Conservation (phyloP, 2,797 vertebrate species). For the Echiichthys vipera region DNA sequence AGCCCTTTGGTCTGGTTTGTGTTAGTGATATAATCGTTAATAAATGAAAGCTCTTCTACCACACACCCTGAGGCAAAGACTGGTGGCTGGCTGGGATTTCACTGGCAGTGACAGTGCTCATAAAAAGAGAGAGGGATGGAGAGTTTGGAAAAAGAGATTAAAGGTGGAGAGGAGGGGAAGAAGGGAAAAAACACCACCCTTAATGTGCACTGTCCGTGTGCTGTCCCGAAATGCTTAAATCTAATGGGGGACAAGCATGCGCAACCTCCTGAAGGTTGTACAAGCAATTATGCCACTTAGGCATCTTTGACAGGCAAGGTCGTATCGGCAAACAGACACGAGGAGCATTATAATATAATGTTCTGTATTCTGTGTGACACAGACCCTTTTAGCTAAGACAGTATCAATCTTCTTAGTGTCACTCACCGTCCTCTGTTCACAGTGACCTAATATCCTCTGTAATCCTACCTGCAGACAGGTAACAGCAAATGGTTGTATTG, state of each 20-base stretch:
- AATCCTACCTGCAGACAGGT: conserved; percentile 15
- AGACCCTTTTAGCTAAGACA: conserved; percentile 63
- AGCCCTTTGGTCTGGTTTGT: conserved; percentile 75
- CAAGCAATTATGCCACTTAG: conserved; percentile 79
- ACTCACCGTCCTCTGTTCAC: conserved; percentile 37
- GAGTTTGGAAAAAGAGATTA: conserved; percentile 55
- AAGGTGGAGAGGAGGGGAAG: conserved; percentile 46
- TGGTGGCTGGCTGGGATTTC: conserved; percentile 58
- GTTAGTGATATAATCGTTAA: conserved; percentile 70
- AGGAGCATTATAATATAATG: conserved; percentile 75
- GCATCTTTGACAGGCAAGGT: conserved; percentile 80
- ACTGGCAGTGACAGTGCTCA: conserved; percentile 65
- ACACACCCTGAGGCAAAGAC: conserved; percentile 60
- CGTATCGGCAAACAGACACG: conserved; percentile 76
- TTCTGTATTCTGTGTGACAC: conserved; percentile 70
- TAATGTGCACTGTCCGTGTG: conserved; percentile 58
- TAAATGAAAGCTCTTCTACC: conserved; percentile 77
- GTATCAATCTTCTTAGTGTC: conserved; percentile 70
- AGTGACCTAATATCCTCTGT: conserved; percentile 49
- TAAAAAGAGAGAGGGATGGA: conserved; percentile 56
- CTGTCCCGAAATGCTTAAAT: conserved; percentile 64
- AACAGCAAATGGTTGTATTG: neutral
- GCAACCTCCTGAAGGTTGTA: conserved; percentile 78
- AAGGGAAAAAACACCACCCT: conserved; percentile 30
- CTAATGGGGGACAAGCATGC: conserved; percentile 72